Conservation (phyloP, 2,113 vertebrate genomes). For the Clarias macrocephalus region DNA sequence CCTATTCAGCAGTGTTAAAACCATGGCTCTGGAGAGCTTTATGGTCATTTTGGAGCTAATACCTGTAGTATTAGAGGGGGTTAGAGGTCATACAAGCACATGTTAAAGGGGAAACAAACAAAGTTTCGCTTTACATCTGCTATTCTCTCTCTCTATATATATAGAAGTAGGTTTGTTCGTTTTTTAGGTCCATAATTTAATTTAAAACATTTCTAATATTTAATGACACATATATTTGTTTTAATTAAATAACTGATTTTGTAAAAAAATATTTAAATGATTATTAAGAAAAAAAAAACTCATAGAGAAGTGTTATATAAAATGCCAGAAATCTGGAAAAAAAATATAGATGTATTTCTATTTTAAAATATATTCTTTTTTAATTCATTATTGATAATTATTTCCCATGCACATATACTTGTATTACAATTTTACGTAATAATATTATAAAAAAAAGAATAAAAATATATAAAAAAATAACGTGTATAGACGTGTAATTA, state of each 20-base stretch:
- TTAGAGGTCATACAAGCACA: constrained; percentile 29
- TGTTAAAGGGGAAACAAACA: background rate
- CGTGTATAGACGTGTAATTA: too few relatives aligned
- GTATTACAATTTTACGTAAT: background rate
- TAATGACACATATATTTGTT: background rate
- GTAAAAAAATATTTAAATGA: too few relatives aligned
- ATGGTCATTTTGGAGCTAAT: background rate
- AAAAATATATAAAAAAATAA: too few relatives aligned
- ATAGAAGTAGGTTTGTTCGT: too few relatives aligned
- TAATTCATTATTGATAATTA: too few relatives aligned
- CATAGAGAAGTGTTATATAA: too few relatives aligned
- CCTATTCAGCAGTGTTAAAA: background rate
- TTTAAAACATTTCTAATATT: background rate
- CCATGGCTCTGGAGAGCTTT: constrained; percentile 20
- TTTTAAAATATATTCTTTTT: too few relatives aligned
- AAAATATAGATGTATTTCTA: too few relatives aligned
- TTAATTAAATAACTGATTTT: too few relatives aligned
- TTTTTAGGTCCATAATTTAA: background rate
- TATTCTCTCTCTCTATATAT: background rate
- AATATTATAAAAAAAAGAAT: too few relatives aligned
- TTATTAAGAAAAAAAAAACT: too few relatives aligned
- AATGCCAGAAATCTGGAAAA: too few relatives aligned
- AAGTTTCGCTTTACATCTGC: background rate
- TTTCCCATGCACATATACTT: background rate
- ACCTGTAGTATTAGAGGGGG: background rate